These are phyloP conservation scores for Sinocyclocheilus rhinocerous DNA, from an alignment of 2,113 vertebrate genomes.

Conservation along the genomic window DNA sequence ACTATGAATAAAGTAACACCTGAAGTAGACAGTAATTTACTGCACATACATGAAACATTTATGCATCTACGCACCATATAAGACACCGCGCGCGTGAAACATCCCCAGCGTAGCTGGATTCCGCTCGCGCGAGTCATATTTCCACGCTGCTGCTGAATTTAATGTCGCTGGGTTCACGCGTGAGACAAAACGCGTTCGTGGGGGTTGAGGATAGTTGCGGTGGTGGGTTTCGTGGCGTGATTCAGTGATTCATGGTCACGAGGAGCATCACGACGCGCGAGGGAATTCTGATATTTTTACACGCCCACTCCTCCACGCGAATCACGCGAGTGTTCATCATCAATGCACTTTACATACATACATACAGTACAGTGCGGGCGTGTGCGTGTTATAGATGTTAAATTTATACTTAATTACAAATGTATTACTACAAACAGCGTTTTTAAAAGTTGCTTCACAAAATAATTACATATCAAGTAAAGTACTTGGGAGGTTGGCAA, in stretches of 20 bases:
- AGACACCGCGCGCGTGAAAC: neutral
- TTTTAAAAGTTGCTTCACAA: neutral
- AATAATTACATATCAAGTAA: neutral
- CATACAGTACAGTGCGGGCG: neutral
- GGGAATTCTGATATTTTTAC: neutral
- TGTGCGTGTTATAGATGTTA: neutral
- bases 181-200: constrained; percentile 11
- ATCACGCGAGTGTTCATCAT: neutral
- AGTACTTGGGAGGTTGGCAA: neutral
- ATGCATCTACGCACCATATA: constrained; percentile 20
- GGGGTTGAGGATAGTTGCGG: constrained; percentile 25
- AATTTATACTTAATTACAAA: neutral
- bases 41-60: neutral
- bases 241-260: constrained; percentile 5
- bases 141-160: constrained; percentile 11
- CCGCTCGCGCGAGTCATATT: constrained; percentile 34
- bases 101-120: constrained; percentile 2
- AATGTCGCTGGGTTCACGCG: neutral
- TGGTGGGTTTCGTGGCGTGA: constrained; percentile 12
- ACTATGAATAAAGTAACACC: neutral
- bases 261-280: neutral
- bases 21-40: neutral
- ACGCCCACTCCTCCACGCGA: neutral
- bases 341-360: neutral
- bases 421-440: neutral